A percentile compares a stretch with the other conserved stretches of the same genome.
Conservation (phyloP, 2,113 vertebrate species). For the Zapornia atra region DNA sequence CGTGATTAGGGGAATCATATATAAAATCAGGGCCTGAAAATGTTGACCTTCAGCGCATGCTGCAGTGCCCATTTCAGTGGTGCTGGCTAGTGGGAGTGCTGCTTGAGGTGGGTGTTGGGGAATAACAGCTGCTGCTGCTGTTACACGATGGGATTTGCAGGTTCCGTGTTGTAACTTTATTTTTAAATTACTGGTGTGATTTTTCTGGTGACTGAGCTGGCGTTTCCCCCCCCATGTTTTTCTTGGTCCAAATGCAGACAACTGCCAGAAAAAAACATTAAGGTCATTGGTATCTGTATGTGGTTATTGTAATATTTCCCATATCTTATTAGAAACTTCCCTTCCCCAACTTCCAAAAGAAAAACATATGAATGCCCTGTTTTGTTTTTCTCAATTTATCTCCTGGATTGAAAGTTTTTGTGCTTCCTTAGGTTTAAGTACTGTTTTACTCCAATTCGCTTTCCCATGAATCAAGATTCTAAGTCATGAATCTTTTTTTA, state of each 20-base stretch:
- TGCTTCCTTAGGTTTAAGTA: neutral
- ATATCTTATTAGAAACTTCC: neutral
- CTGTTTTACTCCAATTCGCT: neutral
- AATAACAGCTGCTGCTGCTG: neutral
- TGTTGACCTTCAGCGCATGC: conserved; percentile 43
- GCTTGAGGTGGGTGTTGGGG: neutral
- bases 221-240: accelerated
- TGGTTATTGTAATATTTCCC: neutral
- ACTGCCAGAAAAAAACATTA: neutral
- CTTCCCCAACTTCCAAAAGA: neutral
- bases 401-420: neutral
- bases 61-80: conserved; percentile 6
- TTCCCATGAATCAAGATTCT: neutral
- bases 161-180: neutral
- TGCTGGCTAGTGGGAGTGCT: neutral
- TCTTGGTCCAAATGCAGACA: neutral
- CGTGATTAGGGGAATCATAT: neutral
- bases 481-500: neutral
- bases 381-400: neutral
- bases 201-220: neutral
- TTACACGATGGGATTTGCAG: neutral
- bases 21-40: neutral
- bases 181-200: neutral
- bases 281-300: neutral
- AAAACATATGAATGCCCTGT: neutral